A percentile compares a stretch with the other conserved stretches of the same genome.
phyloP scores from a whole-genome alignment of 2,888 invertebrate species.

The Coenonympha glycerion region DNA sequence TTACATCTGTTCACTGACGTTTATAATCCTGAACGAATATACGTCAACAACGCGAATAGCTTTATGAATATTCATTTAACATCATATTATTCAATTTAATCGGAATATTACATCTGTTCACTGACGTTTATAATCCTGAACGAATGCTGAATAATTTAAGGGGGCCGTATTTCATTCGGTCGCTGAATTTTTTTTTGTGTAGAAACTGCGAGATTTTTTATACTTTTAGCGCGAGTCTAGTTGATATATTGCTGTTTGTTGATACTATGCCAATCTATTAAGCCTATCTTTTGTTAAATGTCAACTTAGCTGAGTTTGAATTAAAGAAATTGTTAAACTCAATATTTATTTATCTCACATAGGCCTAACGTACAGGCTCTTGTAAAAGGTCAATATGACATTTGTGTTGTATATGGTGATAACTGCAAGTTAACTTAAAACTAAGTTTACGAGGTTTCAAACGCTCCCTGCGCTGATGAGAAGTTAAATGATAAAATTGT shows the following conservation, averaged over 20 bases:
- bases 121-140: conserved; percentile 18
- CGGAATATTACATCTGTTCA: conserved; percentile 38
- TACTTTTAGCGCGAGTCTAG: neutral
- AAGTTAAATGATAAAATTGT: too few species aligned
- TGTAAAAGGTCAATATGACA: too few species aligned
- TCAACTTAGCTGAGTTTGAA: neutral
- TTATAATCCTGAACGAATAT: conserved; percentile 20
- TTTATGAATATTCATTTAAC: conserved; percentile 40
- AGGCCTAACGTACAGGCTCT: too few species aligned
- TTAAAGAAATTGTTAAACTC: neutral
- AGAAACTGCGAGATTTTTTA: neutral
- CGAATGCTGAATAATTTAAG: conserved; percentile 23
- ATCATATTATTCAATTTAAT: conserved; percentile 43
- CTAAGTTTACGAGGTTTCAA: too few species aligned
- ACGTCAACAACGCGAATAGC: conserved; percentile 12
- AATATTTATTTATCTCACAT: too few species aligned
- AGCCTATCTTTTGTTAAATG: neutral
- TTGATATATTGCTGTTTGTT: neutral
- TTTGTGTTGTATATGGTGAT: too few species aligned
- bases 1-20: conserved; percentile 35
- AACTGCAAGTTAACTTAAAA: too few species aligned
- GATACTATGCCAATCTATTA: neutral
- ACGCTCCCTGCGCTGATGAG: too few species aligned
- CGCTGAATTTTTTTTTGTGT: conserved; percentile 4
- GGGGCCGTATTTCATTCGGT: conserved; percentile 18